These are phyloP conservation scores for Zaprionus ornatus DNA, from an alignment of 1,140 invertebrate species.

Conservation along the genomic window DNA sequence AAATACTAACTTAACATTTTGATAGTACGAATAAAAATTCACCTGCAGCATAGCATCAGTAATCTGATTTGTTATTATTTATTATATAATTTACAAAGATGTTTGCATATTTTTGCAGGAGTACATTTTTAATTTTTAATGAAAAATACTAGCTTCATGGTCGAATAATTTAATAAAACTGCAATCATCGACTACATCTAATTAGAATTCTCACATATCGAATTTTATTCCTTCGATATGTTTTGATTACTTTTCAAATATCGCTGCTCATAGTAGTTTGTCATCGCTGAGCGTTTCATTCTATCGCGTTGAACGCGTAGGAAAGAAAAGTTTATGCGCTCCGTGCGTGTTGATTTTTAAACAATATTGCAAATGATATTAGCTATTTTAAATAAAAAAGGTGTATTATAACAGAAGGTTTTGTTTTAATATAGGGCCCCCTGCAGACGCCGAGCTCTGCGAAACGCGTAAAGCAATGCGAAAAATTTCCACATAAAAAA, in stretches of 20 bases:
- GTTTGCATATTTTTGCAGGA: not conserved
- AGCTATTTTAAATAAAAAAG: constrained; percentile 22
- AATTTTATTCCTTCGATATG: not conserved
- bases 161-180: not conserved
- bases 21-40: not conserved
- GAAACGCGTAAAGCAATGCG: constrained; percentile 19
- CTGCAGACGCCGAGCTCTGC: not conserved
- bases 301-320: constrained; percentile 48
- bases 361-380: constrained; percentile 5
- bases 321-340: constrained; percentile 18
- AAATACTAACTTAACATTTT: not conserved
- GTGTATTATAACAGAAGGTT: constrained; percentile 10
- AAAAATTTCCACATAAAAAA: constrained; percentile 50
- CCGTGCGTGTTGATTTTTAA: constrained; percentile 13
- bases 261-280: not conserved
- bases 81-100: not conserved
- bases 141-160: not conserved
- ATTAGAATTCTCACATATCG: not conserved
- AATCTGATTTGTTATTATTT: not conserved
- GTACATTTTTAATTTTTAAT: not conserved
- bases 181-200: not conserved
- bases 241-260: constrained; percentile 11
- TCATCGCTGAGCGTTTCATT: constrained; percentile 27
- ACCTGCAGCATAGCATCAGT: not conserved
- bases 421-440: not conserved